phyloP scores from a whole-genome alignment of 30 jellyfish, hydroid and myxozoan species.

The Turritopsis dohrnii region DNA sequence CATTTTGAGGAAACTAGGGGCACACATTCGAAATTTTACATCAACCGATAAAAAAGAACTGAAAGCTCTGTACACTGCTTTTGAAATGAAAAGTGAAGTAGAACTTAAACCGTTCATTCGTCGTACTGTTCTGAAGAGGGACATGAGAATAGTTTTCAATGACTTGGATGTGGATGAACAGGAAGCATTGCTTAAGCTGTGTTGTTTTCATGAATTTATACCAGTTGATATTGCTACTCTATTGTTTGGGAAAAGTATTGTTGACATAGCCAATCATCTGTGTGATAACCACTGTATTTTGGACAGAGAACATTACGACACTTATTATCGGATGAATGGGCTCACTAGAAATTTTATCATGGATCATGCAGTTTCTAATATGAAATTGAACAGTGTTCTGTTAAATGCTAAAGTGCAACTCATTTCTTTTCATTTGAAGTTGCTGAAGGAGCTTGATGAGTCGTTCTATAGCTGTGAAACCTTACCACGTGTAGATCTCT shows the following conservation, averaged over 20 bases:
- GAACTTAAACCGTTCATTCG: neutral
- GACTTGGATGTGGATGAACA: constrained; percentile 19
- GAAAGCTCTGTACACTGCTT: neutral
- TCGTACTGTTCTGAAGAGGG: neutral
- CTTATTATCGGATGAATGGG: neutral
- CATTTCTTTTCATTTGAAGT: neutral
- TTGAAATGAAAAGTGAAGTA: neutral
- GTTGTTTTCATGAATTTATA: constrained; percentile 22
- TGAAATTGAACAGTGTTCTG: neutral
- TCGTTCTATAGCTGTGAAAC: neutral
- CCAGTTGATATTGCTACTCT: neutral
- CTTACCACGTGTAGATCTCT: neutral
- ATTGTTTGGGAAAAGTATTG: neutral
- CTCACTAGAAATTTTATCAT: constrained; percentile 9
- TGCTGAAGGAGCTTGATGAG: neutral
- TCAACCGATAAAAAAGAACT: neutral
- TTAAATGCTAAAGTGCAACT: neutral
- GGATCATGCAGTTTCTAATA: neutral
- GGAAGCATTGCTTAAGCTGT: constrained; percentile 4
- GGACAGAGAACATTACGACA: neutral
- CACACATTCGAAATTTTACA: constrained; percentile 6
- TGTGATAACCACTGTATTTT: constrained; percentile 22
- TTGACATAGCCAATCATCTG: neutral
- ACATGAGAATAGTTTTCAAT: constrained; percentile 24
- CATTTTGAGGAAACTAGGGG: constrained; percentile 21